phyloP scores from a whole-genome alignment of 2,888 invertebrate species.

The Acanthosoma haemorrhoidale region DNA sequence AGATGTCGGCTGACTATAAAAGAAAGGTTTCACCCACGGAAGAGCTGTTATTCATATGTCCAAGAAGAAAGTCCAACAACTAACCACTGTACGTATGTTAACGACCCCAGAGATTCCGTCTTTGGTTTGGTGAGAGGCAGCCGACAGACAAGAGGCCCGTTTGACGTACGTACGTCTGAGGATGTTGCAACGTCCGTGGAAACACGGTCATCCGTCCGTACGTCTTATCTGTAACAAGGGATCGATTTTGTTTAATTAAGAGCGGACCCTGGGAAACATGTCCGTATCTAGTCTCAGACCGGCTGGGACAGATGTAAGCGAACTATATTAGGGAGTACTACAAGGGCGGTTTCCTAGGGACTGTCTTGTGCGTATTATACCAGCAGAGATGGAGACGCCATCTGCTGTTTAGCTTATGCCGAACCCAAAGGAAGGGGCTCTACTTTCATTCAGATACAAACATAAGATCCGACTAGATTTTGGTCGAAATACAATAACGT shows the following conservation, averaged over 20 bases:
- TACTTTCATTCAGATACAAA: too few relatives aligned
- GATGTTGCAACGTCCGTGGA: neutral
- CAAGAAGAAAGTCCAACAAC: neutral
- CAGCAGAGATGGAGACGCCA: neutral
- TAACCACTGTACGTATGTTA: neutral
- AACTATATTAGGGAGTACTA: too few relatives aligned
- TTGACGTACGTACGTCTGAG: neutral
- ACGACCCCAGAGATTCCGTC: neutral
- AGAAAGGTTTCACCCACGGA: neutral
- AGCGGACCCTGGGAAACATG: neutral
- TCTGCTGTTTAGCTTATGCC: neutral
- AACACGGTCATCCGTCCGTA: neutral
- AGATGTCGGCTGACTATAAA: neutral
- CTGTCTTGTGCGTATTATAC: conserved; percentile 5
- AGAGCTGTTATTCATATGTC: neutral
- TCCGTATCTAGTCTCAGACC: neutral
- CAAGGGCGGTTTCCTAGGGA: neutral
- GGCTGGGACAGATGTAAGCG: neutral
- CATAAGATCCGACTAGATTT: too few relatives aligned
- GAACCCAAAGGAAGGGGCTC: too few relatives aligned
- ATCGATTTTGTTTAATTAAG: neutral
- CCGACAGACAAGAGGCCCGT: neutral
- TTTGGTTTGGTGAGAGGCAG: conserved; percentile 4
- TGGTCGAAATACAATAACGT: too few relatives aligned
- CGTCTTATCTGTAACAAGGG: neutral